phyloP scores from a whole-genome alignment of 2,888 invertebrate genomes.

The Tortrix viridana region DNA sequence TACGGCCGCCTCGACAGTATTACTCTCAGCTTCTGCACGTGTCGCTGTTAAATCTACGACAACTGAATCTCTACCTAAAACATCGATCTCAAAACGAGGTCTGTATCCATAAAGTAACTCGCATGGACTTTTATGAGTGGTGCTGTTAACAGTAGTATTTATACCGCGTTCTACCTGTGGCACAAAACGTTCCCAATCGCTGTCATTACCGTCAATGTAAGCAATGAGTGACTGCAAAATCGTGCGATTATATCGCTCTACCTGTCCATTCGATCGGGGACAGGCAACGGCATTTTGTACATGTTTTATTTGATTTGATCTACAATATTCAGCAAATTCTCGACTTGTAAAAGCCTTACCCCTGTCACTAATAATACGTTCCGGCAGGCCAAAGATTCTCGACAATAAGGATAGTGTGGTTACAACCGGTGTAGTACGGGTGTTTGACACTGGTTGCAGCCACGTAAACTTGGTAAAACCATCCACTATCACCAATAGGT shows the following conservation, averaged over 20 bases:
- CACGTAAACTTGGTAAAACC: constrained; percentile 35
- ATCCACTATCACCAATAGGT: constrained; percentile 34
- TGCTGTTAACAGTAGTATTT: background rate
- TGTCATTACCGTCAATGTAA: background rate
- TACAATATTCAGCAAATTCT: background rate
- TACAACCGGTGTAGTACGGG: constrained; percentile 14
- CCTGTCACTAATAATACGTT: constrained; percentile 28
- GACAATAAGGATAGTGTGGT: constrained; percentile 4
- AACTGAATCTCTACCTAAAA: background rate
- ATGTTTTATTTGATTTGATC: background rate
- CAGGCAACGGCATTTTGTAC: background rate
- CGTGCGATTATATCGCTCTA: background rate
- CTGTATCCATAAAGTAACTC: background rate
- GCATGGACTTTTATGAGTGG: background rate
- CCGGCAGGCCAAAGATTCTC: constrained; percentile 26
- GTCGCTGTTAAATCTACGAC: background rate
- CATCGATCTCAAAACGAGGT: background rate
- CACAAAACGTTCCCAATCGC: background rate
- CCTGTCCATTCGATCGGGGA: background rate
- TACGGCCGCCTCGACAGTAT: background rate
- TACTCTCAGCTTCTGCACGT: background rate
- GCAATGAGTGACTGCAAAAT: background rate
- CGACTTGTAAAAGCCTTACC: constrained; percentile 30
- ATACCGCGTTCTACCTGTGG: background rate
- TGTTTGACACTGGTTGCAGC: constrained; percentile 31